phyloP scores from a whole-genome alignment of 2,888 invertebrate species.

The Alloscopus bannaensis region DNA sequence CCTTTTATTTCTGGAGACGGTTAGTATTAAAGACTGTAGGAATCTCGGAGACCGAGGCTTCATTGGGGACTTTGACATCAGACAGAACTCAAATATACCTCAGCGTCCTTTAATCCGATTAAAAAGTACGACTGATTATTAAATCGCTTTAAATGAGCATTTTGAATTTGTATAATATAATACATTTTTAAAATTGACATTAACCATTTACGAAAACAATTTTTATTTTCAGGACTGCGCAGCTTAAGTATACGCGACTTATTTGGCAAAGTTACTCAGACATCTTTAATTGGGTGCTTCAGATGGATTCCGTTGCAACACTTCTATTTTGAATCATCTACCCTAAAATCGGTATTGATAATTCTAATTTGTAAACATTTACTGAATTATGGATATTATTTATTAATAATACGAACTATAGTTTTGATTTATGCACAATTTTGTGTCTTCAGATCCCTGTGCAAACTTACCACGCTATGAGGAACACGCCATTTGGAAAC shows the following conservation, averaged over 20 bases:
- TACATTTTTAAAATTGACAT: not conserved
- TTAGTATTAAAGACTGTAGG: slow-evolving; percentile 38
- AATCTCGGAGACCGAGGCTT: slow-evolving; percentile 35
- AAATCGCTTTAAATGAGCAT: not conserved
- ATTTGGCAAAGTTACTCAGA: slow-evolving; percentile 16
- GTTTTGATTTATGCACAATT: too few relatives aligned
- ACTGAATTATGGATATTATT: too few relatives aligned
- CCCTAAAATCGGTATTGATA: too few relatives aligned
- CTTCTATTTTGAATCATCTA: slow-evolving; percentile 33
- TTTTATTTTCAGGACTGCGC: slow-evolving; percentile 18
- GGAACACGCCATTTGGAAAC: slow-evolving; percentile 19
- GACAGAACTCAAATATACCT: not conserved
- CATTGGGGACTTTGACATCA: slow-evolving; percentile 18
- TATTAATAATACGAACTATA: too few relatives aligned
- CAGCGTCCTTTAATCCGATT: slow-evolving; percentile 29
- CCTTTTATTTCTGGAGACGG: slow-evolving; percentile 6
- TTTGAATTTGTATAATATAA: not conserved
- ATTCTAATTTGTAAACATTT: too few relatives aligned
- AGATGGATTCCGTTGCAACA: slow-evolving; percentile 21
- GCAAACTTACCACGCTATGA: slow-evolving; percentile 15
- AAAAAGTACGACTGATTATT: slow-evolving; percentile 23
- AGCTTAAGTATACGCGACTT: slow-evolving; percentile 20
- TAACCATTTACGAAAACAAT: not conserved
- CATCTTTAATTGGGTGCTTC: slow-evolving; percentile 9
- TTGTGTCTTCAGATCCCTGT: too few relatives aligned